Base-by-base conservation (phyloP, 2,113 vertebrate species). In the Aspidoscelis tigris region DNA sequence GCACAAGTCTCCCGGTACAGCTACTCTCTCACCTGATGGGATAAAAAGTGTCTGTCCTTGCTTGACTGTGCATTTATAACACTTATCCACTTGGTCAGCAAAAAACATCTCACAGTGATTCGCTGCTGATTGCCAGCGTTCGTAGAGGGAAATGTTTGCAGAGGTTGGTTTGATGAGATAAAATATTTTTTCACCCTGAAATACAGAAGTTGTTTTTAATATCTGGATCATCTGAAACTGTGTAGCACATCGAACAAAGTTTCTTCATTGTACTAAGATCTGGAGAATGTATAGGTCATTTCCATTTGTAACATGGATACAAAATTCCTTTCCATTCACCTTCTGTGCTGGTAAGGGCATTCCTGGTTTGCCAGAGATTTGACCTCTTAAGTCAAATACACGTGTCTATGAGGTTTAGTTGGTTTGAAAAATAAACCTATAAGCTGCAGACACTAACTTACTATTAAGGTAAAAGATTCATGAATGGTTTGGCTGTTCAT, bases 21-120 rank as follows among this genome's bases (percentile, higher is more conserved):
- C 75, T 22, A 4, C 26, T 39, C 20, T 33, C 97, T 96, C 90
- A 99, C 99, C 99, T 94, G 98, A 99, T 41, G 99, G 98, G 90
- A 99, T 97, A 94, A 99, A 97, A 64, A 99, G 97, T 0, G 98
- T 99, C 94, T 99, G 98, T 81, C 99, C 98, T 95, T 99, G 98
- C 91, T 99, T 99, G 78, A 99, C 93, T 1, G 93, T 98, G 91
- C 99, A 99, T 83, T 98, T 99, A 93, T 99, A 99, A 94, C 98
- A 99, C 90, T 98, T 99, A 94, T 99, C 98, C 93, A 99, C 99
- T 93, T 99, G 98, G 94, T 99, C 98, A 0, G 98, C 99, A 85
- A 99, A 99, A 95, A 99, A 99, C 99, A 99, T 99, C 92, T 99
- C 99, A 0, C 97, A 97, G 95, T 99, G 97, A 95, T 98, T 99